Evolutionary conservation across 2,888 invertebrate species (phyloP).

Genomic region (Schizaphis graminum): DNA sequence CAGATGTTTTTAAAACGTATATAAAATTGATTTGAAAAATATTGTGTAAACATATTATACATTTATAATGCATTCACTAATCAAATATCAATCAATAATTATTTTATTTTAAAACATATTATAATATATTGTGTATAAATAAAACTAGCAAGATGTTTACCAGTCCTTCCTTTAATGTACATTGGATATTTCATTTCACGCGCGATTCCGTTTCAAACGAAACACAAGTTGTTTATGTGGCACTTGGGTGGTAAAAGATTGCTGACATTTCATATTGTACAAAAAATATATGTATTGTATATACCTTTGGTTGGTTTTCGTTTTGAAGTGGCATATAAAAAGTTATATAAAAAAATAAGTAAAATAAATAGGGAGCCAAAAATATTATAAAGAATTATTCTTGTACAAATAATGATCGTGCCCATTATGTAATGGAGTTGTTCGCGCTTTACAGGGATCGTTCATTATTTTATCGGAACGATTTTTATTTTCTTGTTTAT

Average conservation of each 20-base stretch:
- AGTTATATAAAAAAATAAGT: not conserved
- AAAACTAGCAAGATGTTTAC: constrained; percentile 17
- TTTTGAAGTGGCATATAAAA: not conserved
- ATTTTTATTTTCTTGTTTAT: not conserved
- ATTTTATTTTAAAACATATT: not conserved
- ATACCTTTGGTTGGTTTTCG: not conserved
- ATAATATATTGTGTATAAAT: not conserved
- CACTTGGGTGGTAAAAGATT: constrained; percentile 43
- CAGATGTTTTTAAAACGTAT: not conserved
- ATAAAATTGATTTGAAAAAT: not conserved
- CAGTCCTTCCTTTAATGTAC: not conserved
- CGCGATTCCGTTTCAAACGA: constrained; percentile 25
- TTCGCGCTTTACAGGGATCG: not conserved
- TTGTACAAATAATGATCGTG: not conserved
- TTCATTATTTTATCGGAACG: not conserved
- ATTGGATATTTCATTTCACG: constrained; percentile 31
- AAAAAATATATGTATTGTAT: not conserved
- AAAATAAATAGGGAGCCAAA: not conserved
- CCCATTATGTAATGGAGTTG: not conserved
- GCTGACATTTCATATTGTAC: not conserved
- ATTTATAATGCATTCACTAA: not conserved
- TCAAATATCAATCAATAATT: constrained; percentile 6
- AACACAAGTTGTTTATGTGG: constrained; percentile 34
- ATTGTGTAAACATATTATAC: not conserved
- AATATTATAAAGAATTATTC: not conserved